Percentiles rank a stretch among this genome's conserved stretches.
These are phyloP conservation scores for Aporrectodea caliginosa DNA, from an alignment of 1,140 invertebrate genomes.

Conservation along the genomic window DNA sequence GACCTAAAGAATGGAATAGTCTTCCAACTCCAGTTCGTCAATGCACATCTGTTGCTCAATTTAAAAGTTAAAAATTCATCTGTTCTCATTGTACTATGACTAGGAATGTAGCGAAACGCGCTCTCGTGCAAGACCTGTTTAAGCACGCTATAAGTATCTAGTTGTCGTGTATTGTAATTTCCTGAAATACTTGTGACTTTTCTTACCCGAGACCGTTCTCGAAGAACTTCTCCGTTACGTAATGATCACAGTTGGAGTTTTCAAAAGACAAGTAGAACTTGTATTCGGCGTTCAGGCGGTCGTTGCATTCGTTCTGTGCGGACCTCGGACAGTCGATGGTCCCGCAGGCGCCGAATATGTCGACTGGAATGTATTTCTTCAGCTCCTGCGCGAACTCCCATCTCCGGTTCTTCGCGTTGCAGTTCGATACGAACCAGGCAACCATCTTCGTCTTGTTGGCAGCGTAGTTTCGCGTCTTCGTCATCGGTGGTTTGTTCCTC, in stretches of 20 bases:
- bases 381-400: constrained; percentile 78
- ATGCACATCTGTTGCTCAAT: too few species aligned
- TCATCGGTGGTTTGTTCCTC: neutral
- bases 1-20: too few species aligned
- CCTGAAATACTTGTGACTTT: neutral
- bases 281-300: constrained; percentile 28
- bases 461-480: neutral
- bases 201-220: constrained; percentile 24
- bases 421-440: constrained; percentile 30
- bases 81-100: too few species aligned
- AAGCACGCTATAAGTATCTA: too few species aligned
- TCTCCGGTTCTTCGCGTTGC: neutral
- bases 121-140: neutral
- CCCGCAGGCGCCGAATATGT: constrained; percentile 88
- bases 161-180: too few species aligned
- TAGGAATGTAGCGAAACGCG: neutral
- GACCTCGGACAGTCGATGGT: constrained; percentile 36
- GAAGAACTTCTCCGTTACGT: constrained; percentile 46
- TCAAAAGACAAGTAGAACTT: constrained; percentile 45
- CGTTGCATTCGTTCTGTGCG: constrained; percentile 6
- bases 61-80: too few species aligned
- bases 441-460: constrained; percentile 15
- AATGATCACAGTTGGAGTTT: constrained; percentile 42
- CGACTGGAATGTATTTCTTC: constrained; percentile 78
- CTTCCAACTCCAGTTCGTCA: too few species aligned